phyloP scores from a whole-genome alignment of 2,888 invertebrate species.

The Ligdia adustata region DNA sequence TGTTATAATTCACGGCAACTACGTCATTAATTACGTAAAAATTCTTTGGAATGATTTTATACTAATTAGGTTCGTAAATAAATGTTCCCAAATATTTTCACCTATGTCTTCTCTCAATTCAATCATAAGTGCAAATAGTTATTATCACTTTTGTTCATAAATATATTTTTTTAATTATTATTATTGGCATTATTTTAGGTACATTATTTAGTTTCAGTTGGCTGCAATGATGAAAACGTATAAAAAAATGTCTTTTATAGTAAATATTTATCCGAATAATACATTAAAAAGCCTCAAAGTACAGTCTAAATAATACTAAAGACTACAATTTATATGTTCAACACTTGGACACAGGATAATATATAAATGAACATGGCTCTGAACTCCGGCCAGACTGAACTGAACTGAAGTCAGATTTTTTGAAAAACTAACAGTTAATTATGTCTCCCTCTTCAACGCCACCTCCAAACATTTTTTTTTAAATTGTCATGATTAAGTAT shows the following conservation, averaged over 20 bases:
- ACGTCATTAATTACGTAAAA: slow-evolving; percentile 52
- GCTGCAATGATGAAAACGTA: slow-evolving; percentile 54
- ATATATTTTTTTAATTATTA: slow-evolving; percentile 36
- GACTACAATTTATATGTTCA: slow-evolving; percentile 43
- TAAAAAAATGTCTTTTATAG: slow-evolving; percentile 55
- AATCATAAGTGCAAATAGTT: slow-evolving; percentile 41
- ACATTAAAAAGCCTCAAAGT: slow-evolving; percentile 67
- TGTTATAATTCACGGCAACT: too few relatives aligned
- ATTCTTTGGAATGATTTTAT: slow-evolving; percentile 75
- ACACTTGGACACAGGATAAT: too few relatives aligned
- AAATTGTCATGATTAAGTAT: too few relatives aligned
- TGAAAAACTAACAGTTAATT: too few relatives aligned
- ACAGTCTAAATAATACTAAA: slow-evolving; percentile 62
- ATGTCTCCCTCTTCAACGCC: too few relatives aligned
- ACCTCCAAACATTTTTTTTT: too few relatives aligned
- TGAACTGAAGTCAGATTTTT: too few relatives aligned
- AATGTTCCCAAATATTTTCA: slow-evolving; percentile 29
- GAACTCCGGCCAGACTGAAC: too few relatives aligned
- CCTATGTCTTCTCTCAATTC: slow-evolving; percentile 37
- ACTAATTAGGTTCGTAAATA: slow-evolving; percentile 45
- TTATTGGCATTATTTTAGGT: slow-evolving; percentile 61
- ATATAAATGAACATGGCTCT: too few relatives aligned
- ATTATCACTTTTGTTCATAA: slow-evolving; percentile 30
- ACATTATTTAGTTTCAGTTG: slow-evolving; percentile 46
- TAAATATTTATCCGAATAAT: slow-evolving; percentile 48